Evolutionary conservation across 2,797 vertebrate species (phyloP), one percentile per base, ranked within the genome.

Genomic region (Brachymystax lenok): DNA sequence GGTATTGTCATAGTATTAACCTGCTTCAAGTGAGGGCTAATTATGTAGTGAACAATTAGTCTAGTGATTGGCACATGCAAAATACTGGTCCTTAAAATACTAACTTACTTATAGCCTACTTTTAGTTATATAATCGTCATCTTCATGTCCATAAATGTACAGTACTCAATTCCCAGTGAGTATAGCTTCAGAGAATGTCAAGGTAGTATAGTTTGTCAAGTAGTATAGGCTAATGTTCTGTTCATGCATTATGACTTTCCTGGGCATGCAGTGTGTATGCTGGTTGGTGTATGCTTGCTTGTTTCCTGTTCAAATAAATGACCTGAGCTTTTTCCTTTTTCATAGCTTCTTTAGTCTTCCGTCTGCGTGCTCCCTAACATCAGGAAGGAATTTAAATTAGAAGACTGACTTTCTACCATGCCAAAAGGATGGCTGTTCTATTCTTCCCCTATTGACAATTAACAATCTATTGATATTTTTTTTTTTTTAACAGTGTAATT

Each of bases 341-440:
- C 86, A 79, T 95, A 97, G 95, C 95, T 96, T 96, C 90, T 96
- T 95, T 94, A 96, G 94, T 94, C 95, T 95, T 83, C 95, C 94
- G 76, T 95, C 92, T 88, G 94, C 94, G 73, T 95, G 92, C 92
- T 96, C 94, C 93, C 91, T 96, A 93, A 95, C 95, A 81, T 90
- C 95, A 91, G 94, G 95, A 95, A 95, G 94, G 92, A 91, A 95
- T 93, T 90, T 95, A 92, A 96, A 96, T 95, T 96, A 96, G 95
- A 95, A 94, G 95, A 96, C 90, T 92, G 95, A 96, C 90, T 93
- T 95, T 90, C 87, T 88, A 83, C 89, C 74, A 73, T 90, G 54
- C 68, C 88, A 81, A 83, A 88, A 77, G 21, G 80, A 76, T 89
- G 74, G 82, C 78, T 86, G 80, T 63, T 40, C n/a, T 21, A 8